Evolutionary conservation across 2,888 invertebrate species (phyloP), one percentile per base, ranked within the genome.

Genomic region (Kuschelorhynchus macadamiae): DNA sequence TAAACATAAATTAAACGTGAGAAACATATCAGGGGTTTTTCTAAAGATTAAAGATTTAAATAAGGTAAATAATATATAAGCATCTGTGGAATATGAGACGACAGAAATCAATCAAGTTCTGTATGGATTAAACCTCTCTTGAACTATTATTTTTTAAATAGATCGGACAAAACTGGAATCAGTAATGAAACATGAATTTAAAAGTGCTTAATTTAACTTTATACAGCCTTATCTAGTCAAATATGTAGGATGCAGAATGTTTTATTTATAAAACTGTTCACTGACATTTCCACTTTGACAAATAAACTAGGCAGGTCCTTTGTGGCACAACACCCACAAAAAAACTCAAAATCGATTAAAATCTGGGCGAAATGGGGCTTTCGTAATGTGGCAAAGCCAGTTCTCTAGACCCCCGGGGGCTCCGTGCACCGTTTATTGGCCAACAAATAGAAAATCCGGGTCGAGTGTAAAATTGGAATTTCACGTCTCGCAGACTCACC

Each of bases 401-500:
- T 17, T 42, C 14, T 1, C 20, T 39, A 2, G 3, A 55, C 41
- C 39, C 33, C 32, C 9, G 7, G 47, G 33, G 49, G 32, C 60
- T 42, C 42, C 50, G n/a, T 9, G 41, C 16, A 16, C 41, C 14
- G 33, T 30, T 14, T 41, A 17, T 18, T 17, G 16, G 49, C 32
- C 59, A 53, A 17, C 25, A 63, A 63, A 12, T 30, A 25, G 33
- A 18, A 68, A 68, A 71, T 65, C 56, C 52, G 52, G 68, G 69
- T 67, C 67, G 68, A 63, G 56, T 33, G 14, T 39, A 56, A 56
- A 42, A 67, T 67, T 32, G 25, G 33, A 57, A 61, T 46, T 42
- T 55, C 56, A 49, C 30, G 30, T 47, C 47, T 47, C 42, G 55
- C 30, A 14, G 20, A 88, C 90, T 90, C 88, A 92, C 92, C 92